Evolutionary conservation across 2,888 invertebrate species (phyloP).

Genomic region (Galerucella nymphaeae): DNA sequence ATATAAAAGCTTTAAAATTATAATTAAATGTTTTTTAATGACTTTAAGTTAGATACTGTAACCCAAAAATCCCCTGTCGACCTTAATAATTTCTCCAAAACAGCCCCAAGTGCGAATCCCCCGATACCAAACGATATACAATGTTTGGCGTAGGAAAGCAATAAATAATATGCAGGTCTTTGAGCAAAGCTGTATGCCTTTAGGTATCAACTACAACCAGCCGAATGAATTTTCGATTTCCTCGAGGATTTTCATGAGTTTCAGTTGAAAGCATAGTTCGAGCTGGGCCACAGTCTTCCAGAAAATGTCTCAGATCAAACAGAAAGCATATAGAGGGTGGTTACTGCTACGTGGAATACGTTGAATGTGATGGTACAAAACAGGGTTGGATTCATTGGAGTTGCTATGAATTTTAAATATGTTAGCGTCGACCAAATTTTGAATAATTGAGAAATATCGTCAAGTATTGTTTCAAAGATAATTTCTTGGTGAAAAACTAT

Average conservation of each 20-base stretch:
- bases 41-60: slow-evolving; percentile 8
- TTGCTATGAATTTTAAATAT: too few species aligned
- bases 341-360: slow-evolving; percentile 51
- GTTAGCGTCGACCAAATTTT: too few species aligned
- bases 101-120: slow-evolving; percentile 45
- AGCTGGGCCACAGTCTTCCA: slow-evolving; percentile 48
- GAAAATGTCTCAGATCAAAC: slow-evolving; percentile 61
- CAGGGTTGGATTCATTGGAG: slow-evolving; percentile 16
- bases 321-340: slow-evolving; percentile 67
- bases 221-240: slow-evolving; percentile 45
- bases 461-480: too few species aligned
- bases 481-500: too few species aligned
- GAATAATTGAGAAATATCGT: too few species aligned
- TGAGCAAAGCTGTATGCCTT: slow-evolving; percentile 63
- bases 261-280: slow-evolving; percentile 14
- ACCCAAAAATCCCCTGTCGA: slow-evolving; percentile 23
- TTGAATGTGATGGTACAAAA: slow-evolving; percentile 40
- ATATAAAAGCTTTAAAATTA: background rate
- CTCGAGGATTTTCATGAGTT: background rate
- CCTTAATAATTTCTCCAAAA: slow-evolving; percentile 40
- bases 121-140: slow-evolving; percentile 55
- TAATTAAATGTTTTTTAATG: slow-evolving; percentile 31
- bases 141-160: slow-evolving; percentile 65
- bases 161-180: slow-evolving; percentile 67
- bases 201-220: slow-evolving; percentile 61